Percentiles rank a stretch among this genome's conserved stretches.
These are phyloP conservation scores for Tigriopus californicus DNA, from an alignment of 2,888 invertebrate species.

Conservation along the genomic window DNA sequence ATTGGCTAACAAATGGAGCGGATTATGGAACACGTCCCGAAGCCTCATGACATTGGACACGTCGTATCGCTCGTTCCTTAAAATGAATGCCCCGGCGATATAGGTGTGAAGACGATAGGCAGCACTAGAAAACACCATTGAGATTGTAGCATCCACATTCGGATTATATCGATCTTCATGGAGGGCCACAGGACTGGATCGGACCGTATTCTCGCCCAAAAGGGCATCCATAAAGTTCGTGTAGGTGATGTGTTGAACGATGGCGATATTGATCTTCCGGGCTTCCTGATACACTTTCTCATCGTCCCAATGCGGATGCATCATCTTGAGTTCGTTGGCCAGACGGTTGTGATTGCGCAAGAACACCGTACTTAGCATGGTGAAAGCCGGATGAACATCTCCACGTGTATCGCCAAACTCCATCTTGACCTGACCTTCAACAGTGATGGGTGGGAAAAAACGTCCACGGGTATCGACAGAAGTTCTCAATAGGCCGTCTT, in stretches of 20 bases:
- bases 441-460: neutral
- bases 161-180: slow-evolving; percentile 5
- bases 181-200: neutral
- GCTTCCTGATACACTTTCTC: slow-evolving; percentile 12
- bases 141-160: neutral
- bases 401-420: slow-evolving; percentile 7
- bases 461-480: neutral
- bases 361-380: slow-evolving; percentile 1
- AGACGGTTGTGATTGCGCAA: slow-evolving; percentile 5
- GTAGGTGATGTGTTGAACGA: slow-evolving; percentile 7
- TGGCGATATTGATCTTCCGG: slow-evolving; percentile 1
- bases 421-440: neutral
- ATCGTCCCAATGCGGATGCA: slow-evolving; percentile 4
- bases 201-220: neutral
- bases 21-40: slow-evolving; percentile 3
- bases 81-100: neutral
- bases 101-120: slow-evolving; percentile 6
- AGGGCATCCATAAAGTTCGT: neutral
- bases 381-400: neutral
- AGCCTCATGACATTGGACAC: neutral
- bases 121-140: neutral
- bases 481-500: slow-evolving; percentile 4
- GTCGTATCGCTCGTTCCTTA: neutral
- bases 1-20: neutral
- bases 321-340: neutral